phyloP scores from a whole-genome alignment of 2,888 invertebrate species.

The Sylvicola cinctus region DNA sequence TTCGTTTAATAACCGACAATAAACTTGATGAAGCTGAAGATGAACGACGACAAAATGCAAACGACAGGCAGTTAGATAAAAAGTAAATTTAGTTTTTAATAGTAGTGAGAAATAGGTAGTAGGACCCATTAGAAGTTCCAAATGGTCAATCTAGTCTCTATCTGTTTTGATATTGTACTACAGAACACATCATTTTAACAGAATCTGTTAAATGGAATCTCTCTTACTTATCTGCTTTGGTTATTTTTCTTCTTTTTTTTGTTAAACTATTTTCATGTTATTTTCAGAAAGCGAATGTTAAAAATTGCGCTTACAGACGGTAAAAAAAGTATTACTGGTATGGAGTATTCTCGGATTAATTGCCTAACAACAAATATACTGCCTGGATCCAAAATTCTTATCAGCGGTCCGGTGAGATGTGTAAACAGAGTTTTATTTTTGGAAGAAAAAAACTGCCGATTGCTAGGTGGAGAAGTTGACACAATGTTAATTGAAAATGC shows the following conservation, averaged over 20 bases:
- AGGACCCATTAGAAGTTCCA: no score
- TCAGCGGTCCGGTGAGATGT: constrained; percentile 32
- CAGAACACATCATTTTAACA: no score
- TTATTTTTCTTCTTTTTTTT: no score
- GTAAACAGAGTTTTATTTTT: constrained; percentile 37
- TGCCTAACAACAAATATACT: constrained; percentile 22
- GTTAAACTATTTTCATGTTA: constrained; percentile 1
- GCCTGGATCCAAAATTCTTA: constrained; percentile 31
- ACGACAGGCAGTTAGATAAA: constrained; percentile 1
- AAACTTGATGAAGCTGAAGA: constrained; percentile 6
- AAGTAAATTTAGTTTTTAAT: background rate
- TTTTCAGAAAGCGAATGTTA: constrained; percentile 33
- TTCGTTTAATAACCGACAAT: constrained; percentile 6
- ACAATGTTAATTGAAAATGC: constrained; percentile 28
- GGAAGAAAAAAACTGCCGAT: constrained; percentile 27
- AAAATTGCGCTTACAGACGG: constrained; percentile 42
- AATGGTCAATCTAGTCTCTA: no score
- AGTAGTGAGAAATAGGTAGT: background rate
- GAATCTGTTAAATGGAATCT: no score
- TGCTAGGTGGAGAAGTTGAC: constrained; percentile 42
- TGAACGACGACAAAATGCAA: background rate
- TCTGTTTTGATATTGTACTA: no score
- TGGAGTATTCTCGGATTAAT: constrained; percentile 32
- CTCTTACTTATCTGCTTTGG: no score
- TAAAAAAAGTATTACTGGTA: constrained; percentile 31